A percentile compares a stretch with the other conserved stretches of the same genome.
Conservation (phyloP, 23 tunicate genomes). For the Halocynthia roretzi region DNA sequence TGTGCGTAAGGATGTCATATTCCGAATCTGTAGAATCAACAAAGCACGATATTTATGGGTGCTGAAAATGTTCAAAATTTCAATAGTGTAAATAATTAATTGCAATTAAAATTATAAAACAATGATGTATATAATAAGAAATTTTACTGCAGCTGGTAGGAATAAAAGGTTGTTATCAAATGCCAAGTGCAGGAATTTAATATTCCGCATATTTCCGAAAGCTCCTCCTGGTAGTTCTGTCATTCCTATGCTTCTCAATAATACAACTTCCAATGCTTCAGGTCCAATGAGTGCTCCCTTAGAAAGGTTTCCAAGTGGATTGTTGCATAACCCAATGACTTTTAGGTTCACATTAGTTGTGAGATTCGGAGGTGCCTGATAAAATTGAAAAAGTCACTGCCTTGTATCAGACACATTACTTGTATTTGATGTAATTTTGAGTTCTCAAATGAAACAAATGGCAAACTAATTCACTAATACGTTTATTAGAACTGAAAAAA, state of each 20-base stretch:
- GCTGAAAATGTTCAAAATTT: no score
- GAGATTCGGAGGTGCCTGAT: conserved; percentile 47
- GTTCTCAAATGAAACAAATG: no score
- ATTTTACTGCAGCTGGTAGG: conserved; percentile 51
- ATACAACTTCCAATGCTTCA: conserved; percentile 36
- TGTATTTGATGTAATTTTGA: neutral
- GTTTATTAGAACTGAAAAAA: neutral
- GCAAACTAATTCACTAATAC: neutral
- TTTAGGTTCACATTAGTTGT: conserved; percentile 17
- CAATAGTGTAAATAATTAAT: neutral
- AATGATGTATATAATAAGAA: no score
- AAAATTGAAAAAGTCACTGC: neutral
- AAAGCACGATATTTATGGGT: neutral
- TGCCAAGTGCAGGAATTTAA: conserved; percentile 37
- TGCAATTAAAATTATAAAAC: no score
- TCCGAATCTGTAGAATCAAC: conserved; percentile 28
- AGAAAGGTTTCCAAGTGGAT: conserved; percentile 44
- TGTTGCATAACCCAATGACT: conserved; percentile 61
- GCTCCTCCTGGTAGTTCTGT: conserved; percentile 26
- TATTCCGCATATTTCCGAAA: conserved; percentile 17
- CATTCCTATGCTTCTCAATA: conserved; percentile 36
- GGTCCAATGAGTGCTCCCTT: conserved; percentile 43
- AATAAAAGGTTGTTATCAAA: conserved; percentile 38
- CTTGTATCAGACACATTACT: neutral
- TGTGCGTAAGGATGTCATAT: conserved; percentile 33